A percentile compares a stretch with the other conserved stretches of the same genome.
These are phyloP conservation scores for Siphlonurus alternatus DNA, from an alignment of 2,888 invertebrate genomes.

Conservation along the genomic window DNA sequence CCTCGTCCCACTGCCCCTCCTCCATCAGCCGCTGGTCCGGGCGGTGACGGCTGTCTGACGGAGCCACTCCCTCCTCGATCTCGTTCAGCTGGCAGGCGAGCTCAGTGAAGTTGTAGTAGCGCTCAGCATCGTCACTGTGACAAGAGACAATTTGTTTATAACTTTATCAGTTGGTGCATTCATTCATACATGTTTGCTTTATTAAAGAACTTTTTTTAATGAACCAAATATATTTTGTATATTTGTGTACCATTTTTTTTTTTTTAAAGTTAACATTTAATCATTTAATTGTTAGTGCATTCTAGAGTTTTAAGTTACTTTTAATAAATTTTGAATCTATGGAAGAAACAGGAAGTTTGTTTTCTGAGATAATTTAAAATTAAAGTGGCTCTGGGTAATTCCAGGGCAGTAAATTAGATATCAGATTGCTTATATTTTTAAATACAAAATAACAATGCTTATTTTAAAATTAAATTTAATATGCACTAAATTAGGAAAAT, in stretches of 20 bases:
- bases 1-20: slow-evolving; percentile 78
- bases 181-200: neutral
- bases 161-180: too few species aligned
- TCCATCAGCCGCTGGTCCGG: slow-evolving; percentile 99
- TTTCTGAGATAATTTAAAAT: too few species aligned
- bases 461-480: too few species aligned
- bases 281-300: too few species aligned
- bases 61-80: slow-evolving; percentile 77
- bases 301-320: too few species aligned
- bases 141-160: neutral
- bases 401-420: too few species aligned
- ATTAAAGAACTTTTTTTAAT: neutral
- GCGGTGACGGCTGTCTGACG: slow-evolving; percentile 80
- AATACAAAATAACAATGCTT: too few species aligned
- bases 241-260: neutral
- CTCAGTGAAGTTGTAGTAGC: slow-evolving; percentile 86
- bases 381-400: too few species aligned
- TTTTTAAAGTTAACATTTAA: neutral
- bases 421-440: too few species aligned
- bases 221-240: neutral
- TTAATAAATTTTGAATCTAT: too few species aligned
- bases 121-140: slow-evolving; percentile 41
- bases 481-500: too few species aligned
- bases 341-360: too few species aligned
- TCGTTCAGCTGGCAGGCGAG: slow-evolving; percentile 96